Evolutionary conservation across 2,797 vertebrate species (phyloP).

Genomic region (Molossus molossus): DNA sequence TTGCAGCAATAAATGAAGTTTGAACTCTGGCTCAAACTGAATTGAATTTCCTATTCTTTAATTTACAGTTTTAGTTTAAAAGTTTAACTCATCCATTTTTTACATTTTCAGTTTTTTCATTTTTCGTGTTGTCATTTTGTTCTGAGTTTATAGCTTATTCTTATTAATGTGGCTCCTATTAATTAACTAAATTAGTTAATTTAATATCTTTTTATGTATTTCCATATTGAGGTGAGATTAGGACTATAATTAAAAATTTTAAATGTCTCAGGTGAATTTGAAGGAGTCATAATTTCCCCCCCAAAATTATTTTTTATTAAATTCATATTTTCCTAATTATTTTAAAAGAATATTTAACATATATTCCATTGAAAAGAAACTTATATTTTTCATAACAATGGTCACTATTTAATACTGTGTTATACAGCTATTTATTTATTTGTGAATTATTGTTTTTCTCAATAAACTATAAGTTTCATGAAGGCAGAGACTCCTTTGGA

Average conservation of each 20-base stretch:
- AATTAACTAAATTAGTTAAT: constrained; percentile 3
- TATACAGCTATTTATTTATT: background rate
- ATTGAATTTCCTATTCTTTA: background rate
- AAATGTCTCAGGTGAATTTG: background rate
- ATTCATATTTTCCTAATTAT: background rate
- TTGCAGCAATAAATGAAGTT: constrained; percentile 33
- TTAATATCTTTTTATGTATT: background rate
- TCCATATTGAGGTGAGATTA: background rate
- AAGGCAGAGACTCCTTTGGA: background rate
- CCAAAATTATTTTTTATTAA: background rate
- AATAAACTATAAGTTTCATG: background rate
- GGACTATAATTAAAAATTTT: background rate
- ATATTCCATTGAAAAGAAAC: background rate
- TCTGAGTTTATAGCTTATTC: background rate
- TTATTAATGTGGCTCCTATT: background rate
- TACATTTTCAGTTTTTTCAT: background rate
- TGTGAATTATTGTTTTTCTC: background rate
- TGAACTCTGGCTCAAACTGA: constrained; percentile 1
- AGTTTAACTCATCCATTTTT: background rate
- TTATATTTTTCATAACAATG: background rate
- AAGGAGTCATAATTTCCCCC: background rate
- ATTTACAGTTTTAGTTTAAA: background rate
- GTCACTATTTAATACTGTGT: background rate
- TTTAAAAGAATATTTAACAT: background rate
- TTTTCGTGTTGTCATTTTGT: background rate